Base-by-base conservation (phyloP, 30 jellyfish, hydroid and myxozoan genomes). In the Aurelia aurita region DNA sequence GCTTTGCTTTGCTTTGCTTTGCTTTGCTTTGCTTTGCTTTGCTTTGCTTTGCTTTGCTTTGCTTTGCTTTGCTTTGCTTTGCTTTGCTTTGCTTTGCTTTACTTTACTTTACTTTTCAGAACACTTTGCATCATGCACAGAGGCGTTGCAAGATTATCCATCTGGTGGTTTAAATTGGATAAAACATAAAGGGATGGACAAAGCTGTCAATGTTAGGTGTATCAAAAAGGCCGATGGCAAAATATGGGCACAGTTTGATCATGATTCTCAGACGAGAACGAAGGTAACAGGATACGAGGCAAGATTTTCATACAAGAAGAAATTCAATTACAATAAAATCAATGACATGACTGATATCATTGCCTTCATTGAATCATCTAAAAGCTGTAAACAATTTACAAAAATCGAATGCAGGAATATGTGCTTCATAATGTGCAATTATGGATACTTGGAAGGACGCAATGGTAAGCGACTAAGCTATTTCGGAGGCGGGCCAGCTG, bases 401-500 rank as follows among this genome's bases (percentile, higher is more conserved):
- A 77, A 59, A 29, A 9, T 77, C 5, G 88, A 77, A 22, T 77
- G 88, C 69, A 25, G 14, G 32, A 49, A 22, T 59, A 55, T 55
- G 67, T n/a, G 25, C 11, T 55, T 55, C 67, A 19, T 55, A 22
- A n/a, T 19, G 29, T 1, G 14, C 0, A 55, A 26, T 43, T 31
- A 21, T 83, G 77, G 31, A 16, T 60, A 76, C 81, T 26, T 53
- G 31, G 73, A 49, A 3, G 74, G 43, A 44, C 74, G 93, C 34
- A 43, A 58, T 31, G 90, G 90, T 26, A n/a, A 2, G 55, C 32
- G 25, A 7, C 34, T 45, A 13, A 18, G 31, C 19, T 49, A 46
- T 23, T 77, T 58, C 35, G 45, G 77, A 15, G 96, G 96, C 20
- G 96, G 88, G 10, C 81, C 90, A 19, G 26, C 86, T 10, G 51